A percentile compares a stretch with the other conserved stretches of the same genome.
These are phyloP conservation scores for Bicyclus anynana DNA, from an alignment of 1,140 invertebrate species.

Conservation along the genomic window DNA sequence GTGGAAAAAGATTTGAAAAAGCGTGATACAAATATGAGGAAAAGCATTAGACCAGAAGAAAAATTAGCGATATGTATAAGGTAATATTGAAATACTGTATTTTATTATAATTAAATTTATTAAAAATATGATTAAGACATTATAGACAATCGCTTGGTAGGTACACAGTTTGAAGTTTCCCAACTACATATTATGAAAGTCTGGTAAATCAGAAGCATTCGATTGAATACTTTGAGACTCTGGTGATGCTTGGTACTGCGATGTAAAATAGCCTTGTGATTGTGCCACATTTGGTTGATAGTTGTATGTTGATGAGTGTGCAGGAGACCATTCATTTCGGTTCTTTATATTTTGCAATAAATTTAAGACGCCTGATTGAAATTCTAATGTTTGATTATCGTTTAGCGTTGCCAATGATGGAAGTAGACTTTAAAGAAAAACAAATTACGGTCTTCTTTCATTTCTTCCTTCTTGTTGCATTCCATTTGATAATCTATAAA, in stretches of 20 bases:
- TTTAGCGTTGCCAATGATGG: constrained; percentile 24
- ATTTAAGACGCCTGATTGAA: constrained; percentile 31
- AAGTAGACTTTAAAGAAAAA: constrained; percentile 7
- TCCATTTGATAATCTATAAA: not conserved
- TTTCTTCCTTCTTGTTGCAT: not conserved
- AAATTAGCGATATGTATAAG: constrained; percentile 26
- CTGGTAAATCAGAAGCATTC: too few species aligned
- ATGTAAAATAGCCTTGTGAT: not conserved
- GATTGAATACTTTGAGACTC: too few species aligned
- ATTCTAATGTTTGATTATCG: constrained; percentile 31
- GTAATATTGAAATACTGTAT: too few species aligned
- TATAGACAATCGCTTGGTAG: too few species aligned
- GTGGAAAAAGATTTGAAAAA: constrained; percentile 23
- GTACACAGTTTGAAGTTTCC: not conserved
- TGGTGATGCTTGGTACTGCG: too few species aligned
- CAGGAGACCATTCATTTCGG: constrained; percentile 1
- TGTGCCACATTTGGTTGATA: too few species aligned
- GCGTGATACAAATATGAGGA: constrained; percentile 23
- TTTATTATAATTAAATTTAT: too few species aligned
- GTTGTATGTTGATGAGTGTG: too few species aligned
- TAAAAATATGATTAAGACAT: too few species aligned
- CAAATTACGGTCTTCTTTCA: not conserved
- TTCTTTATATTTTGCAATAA: constrained; percentile 32
- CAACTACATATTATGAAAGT: not conserved
- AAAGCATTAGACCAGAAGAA: constrained; percentile 20